Evolutionary conservation across 1,140 invertebrate genomes (phyloP).

Genomic region (Branchinecta lindahli): DNA sequence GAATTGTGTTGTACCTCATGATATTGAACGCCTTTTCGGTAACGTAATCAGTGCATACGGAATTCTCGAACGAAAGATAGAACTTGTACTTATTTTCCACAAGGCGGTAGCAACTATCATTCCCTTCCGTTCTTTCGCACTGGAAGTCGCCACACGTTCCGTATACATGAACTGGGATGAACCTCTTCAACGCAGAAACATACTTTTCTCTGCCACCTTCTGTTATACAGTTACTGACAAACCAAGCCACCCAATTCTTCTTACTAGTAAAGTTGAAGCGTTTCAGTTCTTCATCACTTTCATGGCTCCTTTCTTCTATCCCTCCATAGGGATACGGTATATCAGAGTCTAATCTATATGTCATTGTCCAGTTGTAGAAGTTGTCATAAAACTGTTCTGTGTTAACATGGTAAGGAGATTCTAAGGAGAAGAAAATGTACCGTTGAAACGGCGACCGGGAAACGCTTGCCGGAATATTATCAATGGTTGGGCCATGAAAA

Average conservation of each 20-base stretch:
- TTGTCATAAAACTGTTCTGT: neutral
- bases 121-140: neutral
- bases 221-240: slow-evolving; percentile 34
- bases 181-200: slow-evolving; percentile 30
- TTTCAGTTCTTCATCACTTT: neutral
- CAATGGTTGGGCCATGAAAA: neutral
- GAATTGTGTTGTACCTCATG: slow-evolving; percentile 24
- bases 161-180: slow-evolving; percentile 36
- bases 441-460: slow-evolving; percentile 19
- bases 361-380: slow-evolving; percentile 15
- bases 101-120: slow-evolving; percentile 19
- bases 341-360: slow-evolving; percentile 11
- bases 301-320: neutral
- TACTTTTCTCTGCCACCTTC: slow-evolving; percentile 29
- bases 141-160: slow-evolving; percentile 30
- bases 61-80: slow-evolving; percentile 21
- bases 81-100: slow-evolving; percentile 21
- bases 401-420: slow-evolving; percentile 17
- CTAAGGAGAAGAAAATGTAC: slow-evolving; percentile 23
- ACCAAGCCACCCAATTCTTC: slow-evolving; percentile 55
- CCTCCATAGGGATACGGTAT: slow-evolving; percentile 7
- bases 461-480: neutral
- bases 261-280: slow-evolving; percentile 44
- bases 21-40: slow-evolving; percentile 27
- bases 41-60: slow-evolving; percentile 28